A percentile compares a stretch with the other conserved stretches of the same genome.
Conservation (phyloP, 2,888 invertebrate genomes). For the Trichacis sp. region DNA sequence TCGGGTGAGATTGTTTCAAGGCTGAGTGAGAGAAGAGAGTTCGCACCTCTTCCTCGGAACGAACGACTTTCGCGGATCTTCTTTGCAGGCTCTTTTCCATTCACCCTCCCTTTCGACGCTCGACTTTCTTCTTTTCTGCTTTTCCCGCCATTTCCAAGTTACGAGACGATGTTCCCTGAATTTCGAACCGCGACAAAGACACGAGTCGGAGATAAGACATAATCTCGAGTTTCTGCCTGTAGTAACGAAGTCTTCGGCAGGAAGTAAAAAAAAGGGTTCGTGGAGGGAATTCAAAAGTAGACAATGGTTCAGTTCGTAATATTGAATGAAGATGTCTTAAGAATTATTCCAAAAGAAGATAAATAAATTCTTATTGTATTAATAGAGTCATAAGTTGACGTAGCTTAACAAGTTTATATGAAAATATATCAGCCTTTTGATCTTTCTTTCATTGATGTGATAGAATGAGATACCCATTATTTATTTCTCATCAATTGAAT, state of each 20-base stretch:
- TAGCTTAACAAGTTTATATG: no score
- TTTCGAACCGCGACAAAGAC: conserved; percentile 55
- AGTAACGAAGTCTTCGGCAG: conserved; percentile 33
- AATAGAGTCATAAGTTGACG: no score
- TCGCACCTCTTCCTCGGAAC: no score
- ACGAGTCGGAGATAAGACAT: conserved; percentile 38
- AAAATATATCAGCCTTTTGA: no score
- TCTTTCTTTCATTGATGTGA: no score
- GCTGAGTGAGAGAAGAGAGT: no score
- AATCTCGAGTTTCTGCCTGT: conserved; percentile 40
- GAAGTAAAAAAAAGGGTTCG: not conserved
- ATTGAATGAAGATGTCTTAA: not conserved
- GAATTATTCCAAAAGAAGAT: no score
- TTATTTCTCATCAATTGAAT: no score
- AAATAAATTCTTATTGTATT: no score
- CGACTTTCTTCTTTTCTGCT: conserved; percentile 34
- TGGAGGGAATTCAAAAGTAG: not conserved
- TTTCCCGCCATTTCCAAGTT: conserved; percentile 51
- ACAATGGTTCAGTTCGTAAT: not conserved
- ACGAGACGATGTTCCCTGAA: conserved; percentile 62
- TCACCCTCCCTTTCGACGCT: conserved; percentile 32
- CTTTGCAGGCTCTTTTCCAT: conserved; percentile 34
- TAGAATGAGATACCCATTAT: no score
- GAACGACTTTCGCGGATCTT: conserved; percentile 47
- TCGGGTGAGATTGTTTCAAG: no score